A percentile compares a stretch with the other conserved stretches of the same genome.
Conservation (phyloP, 2,113 vertebrate species). For the Malurus elegans region DNA sequence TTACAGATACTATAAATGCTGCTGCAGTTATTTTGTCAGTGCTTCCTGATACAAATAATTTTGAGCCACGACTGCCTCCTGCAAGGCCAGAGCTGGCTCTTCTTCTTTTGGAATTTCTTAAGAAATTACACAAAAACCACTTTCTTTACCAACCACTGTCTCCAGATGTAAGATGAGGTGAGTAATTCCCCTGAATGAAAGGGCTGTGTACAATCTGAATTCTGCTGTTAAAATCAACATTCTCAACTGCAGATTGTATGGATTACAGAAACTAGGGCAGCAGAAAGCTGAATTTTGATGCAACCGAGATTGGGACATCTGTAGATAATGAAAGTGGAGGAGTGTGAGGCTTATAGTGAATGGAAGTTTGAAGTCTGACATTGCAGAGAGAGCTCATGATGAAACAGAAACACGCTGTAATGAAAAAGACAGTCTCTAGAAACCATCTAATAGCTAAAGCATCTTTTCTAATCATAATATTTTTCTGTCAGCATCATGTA, state of each 20-base stretch:
- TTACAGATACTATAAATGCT: not conserved
- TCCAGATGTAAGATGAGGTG: not conserved
- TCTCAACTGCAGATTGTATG: not conserved
- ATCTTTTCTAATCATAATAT: not conserved
- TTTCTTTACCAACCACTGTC: not conserved
- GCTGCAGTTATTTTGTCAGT: not conserved
- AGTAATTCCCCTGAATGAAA: not conserved
- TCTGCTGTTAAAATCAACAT: conserved; percentile 13
- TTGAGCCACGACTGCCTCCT: not conserved
- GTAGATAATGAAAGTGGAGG: not conserved
- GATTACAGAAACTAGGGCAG: not conserved
- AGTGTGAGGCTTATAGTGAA: not conserved
- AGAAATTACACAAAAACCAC: not conserved
- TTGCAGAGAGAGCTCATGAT: not conserved
- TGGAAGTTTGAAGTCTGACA: not conserved
- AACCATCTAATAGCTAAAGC: not conserved
- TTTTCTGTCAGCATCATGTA: not conserved
- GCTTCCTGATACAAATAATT: not conserved
- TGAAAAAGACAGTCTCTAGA: not conserved
- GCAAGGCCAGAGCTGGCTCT: not conserved
- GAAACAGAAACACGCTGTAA: not conserved
- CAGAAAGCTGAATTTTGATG: not conserved
- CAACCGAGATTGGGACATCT: not conserved
- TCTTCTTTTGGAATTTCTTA: not conserved
- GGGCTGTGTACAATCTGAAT: not conserved